Percentiles rank a stretch among this genome's conserved stretches.
Evolutionary conservation across 2,797 vertebrate genomes (phyloP).

Genomic region (Novumbra hubbsi): DNA sequence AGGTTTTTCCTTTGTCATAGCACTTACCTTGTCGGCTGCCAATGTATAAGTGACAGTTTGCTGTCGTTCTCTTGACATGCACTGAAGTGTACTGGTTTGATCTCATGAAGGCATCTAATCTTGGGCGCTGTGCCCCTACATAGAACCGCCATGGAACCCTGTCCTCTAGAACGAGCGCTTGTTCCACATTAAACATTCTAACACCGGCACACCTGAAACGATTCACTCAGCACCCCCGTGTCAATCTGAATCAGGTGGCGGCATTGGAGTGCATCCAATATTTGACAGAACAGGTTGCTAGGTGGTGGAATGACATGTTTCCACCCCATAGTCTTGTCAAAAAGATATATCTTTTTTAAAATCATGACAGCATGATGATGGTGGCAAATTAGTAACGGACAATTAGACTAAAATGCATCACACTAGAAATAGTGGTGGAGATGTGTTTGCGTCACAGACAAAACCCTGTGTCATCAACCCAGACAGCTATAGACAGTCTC

Average conservation of each 20-base stretch:
- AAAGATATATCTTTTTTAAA: too few relatives aligned
- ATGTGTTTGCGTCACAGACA: too few relatives aligned
- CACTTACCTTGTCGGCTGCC: slow-evolving; percentile 3
- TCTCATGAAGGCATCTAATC: neutral
- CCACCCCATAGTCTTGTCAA: neutral
- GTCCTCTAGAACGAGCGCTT: neutral
- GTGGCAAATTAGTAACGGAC: too few relatives aligned
- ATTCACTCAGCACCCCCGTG: too few relatives aligned
- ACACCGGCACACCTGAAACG: neutral
- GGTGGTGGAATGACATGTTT: neutral
- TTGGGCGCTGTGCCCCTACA: neutral
- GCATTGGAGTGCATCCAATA: neutral
- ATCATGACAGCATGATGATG: too few relatives aligned
- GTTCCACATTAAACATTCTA: neutral
- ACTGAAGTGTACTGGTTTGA: neutral
- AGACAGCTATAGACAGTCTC: too few relatives aligned
- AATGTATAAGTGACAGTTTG: neutral
- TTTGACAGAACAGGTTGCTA: neutral
- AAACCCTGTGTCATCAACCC: too few relatives aligned
- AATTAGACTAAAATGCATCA: too few relatives aligned
- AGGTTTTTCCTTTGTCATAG: neutral
- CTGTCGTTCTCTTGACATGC: neutral
- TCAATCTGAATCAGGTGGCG: neutral
- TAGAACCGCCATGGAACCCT: neutral
- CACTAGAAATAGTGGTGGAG: neutral